phyloP scores from a whole-genome alignment of 2,888 invertebrate species.

The Drosophila prostipennis region DNA sequence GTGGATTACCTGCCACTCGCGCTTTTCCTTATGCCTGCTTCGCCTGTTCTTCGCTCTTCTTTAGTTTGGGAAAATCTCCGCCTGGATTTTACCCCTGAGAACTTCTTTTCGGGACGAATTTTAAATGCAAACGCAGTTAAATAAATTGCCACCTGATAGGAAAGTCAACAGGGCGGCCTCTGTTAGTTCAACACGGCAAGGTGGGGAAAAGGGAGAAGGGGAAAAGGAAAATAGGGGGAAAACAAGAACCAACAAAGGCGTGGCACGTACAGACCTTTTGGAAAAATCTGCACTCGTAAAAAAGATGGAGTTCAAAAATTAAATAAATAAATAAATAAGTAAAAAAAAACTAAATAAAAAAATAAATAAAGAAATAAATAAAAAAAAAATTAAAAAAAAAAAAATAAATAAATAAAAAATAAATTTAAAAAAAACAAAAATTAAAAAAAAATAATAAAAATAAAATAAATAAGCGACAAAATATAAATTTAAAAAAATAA shows the following conservation, averaged over 20 bases:
- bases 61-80: conserved; percentile 5
- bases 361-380: neutral
- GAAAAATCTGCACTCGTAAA: neutral
- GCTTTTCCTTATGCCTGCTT: conserved; percentile 3
- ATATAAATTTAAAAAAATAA: no score
- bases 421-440: no score
- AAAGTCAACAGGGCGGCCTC: conserved; percentile 54
- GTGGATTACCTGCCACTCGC: conserved; percentile 25
- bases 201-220: neutral
- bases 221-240: neutral
- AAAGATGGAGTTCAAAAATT: neutral
- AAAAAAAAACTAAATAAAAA: no score
- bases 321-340: neutral
- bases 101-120: conserved; percentile 31
- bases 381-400: no score
- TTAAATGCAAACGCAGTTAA: conserved; percentile 64
- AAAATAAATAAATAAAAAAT: no score
- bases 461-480: no score
- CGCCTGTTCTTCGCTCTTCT: conserved; percentile 15
- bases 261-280: conserved; percentile 10
- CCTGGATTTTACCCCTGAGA: conserved; percentile 3
- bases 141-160: conserved; percentile 69
- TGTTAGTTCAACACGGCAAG: conserved; percentile 7
- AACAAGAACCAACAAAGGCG: conserved; percentile 14
- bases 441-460: no score